Percentiles rank a stretch among this genome's conserved stretches.
phyloP scores from a whole-genome alignment of 2,888 invertebrate genomes.

The Acleris holmiana region DNA sequence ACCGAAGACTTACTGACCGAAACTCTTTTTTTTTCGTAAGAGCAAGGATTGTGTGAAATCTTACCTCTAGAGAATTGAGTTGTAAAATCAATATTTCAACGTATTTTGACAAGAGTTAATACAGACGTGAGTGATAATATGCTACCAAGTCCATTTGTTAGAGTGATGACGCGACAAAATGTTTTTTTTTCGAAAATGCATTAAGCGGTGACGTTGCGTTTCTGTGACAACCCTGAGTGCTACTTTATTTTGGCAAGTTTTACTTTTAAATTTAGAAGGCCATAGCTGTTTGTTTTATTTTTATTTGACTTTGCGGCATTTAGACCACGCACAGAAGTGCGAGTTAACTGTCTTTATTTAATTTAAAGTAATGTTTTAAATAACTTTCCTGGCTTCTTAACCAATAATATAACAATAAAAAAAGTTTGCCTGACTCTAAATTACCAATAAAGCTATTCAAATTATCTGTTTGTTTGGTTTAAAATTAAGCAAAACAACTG shows the following conservation, averaged over 20 bases:
- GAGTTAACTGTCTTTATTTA: too few species aligned
- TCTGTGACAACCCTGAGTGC: slow-evolving; percentile 36
- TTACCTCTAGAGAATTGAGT: slow-evolving; percentile 16
- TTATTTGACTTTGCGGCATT: neutral
- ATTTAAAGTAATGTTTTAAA: too few species aligned
- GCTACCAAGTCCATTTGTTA: slow-evolving; percentile 46
- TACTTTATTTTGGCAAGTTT: slow-evolving; percentile 38
- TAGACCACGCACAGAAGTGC: too few species aligned
- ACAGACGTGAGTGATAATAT: slow-evolving; percentile 30
- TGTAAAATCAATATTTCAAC: slow-evolving; percentile 38
- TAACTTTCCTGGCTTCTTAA: too few species aligned
- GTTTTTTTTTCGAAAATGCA: slow-evolving; percentile 42
- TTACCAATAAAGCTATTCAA: too few species aligned
- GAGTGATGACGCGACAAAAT: slow-evolving; percentile 46
- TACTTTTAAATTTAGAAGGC: slow-evolving; percentile 17
- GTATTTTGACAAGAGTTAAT: slow-evolving; percentile 48
- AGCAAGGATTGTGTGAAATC: slow-evolving; percentile 24
- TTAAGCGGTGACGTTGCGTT: slow-evolving; percentile 43
- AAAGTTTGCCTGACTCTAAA: too few species aligned
- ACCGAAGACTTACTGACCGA: neutral
- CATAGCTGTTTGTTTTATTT: neutral
- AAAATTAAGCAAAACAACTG: too few species aligned
- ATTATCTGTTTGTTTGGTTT: too few species aligned
- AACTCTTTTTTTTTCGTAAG: neutral
- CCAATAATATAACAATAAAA: too few species aligned